phyloP scores from a whole-genome alignment of 2,888 invertebrate genomes.

The Drosophila emarginata region DNA sequence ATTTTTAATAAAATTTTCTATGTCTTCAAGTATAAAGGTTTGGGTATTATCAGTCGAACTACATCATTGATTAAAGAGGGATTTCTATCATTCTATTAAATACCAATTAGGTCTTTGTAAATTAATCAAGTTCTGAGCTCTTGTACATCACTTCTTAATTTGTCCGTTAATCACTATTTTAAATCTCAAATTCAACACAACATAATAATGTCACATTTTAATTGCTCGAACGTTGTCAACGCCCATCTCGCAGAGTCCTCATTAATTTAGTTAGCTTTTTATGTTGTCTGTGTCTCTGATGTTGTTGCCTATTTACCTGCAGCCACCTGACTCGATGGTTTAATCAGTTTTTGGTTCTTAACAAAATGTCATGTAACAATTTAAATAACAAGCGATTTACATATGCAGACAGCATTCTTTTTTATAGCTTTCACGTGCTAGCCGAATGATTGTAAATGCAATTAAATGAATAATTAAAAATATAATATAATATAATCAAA shows the following conservation, averaged over 20 bases:
- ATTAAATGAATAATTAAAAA: conserved; percentile 48
- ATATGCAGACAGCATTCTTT: conserved; percentile 13
- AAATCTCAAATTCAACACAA: conserved; percentile 11
- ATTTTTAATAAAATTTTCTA: too few relatives aligned
- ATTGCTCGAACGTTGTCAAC: conserved; percentile 32
- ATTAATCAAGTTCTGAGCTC: not conserved
- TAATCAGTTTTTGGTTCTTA: not conserved
- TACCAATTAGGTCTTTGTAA: not conserved
- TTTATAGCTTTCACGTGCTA: conserved; percentile 3
- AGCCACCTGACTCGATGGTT: not conserved
- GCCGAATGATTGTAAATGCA: conserved; percentile 31
- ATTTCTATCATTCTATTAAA: not conserved
- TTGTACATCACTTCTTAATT: not conserved
- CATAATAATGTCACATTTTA: conserved; percentile 24
- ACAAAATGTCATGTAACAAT: conserved; percentile 23
- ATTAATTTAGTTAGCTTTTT: conserved; percentile 40
- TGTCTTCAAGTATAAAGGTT: too few relatives aligned
- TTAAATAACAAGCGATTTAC: conserved; percentile 24
- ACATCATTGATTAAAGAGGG: too few relatives aligned
- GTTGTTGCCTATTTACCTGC: not conserved
- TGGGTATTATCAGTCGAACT: too few relatives aligned
- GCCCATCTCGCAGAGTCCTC: not conserved
- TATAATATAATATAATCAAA: conserved; percentile 12
- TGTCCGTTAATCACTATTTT: conserved; percentile 1
- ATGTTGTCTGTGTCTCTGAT: not conserved